Percentiles rank a stretch among this genome's conserved stretches.
Evolutionary conservation across 2,888 invertebrate species (phyloP).

Genomic region (Flabesymbios commensalis): DNA sequence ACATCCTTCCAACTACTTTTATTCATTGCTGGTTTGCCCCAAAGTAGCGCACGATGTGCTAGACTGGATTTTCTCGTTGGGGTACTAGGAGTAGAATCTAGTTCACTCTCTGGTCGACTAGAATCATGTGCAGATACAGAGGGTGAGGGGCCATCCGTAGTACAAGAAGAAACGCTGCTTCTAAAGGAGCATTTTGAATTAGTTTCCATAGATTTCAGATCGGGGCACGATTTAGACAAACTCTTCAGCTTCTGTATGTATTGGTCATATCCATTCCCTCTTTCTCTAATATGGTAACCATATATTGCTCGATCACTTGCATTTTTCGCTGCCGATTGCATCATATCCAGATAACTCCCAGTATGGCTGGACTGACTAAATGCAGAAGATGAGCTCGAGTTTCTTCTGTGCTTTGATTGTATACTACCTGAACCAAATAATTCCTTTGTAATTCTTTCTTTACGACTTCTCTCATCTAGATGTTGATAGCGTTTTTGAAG

Average conservation of each 20-base stretch:
- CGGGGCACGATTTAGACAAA: conserved; percentile 26
- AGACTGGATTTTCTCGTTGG: too few relatives aligned
- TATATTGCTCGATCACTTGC: conserved; percentile 38
- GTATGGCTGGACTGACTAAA: conserved; percentile 5
- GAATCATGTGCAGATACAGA: too few relatives aligned
- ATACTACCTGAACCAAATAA: not conserved
- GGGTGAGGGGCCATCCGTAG: too few relatives aligned
- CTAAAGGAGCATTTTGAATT: too few relatives aligned
- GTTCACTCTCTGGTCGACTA: too few relatives aligned
- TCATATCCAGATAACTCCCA: conserved; percentile 33
- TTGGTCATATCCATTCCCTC: conserved; percentile 44
- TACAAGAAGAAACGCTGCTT: too few relatives aligned
- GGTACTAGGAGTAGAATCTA: too few relatives aligned
- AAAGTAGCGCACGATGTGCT: too few relatives aligned
- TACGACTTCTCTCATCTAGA: conserved; percentile 23
- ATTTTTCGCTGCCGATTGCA: conserved; percentile 33
- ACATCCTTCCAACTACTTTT: too few relatives aligned
- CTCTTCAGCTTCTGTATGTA: conserved; percentile 38
- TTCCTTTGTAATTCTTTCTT: conserved; percentile 17
- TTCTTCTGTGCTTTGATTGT: conserved; percentile 6
- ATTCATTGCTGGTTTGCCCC: too few relatives aligned
- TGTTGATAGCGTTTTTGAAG: conserved; percentile 32
- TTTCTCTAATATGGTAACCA: conserved; percentile 47
- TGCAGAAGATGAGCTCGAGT: conserved; percentile 25
- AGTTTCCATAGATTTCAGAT: too few relatives aligned